Conservation (phyloP, 2,888 invertebrate genomes). For the Volucella inflata region DNA sequence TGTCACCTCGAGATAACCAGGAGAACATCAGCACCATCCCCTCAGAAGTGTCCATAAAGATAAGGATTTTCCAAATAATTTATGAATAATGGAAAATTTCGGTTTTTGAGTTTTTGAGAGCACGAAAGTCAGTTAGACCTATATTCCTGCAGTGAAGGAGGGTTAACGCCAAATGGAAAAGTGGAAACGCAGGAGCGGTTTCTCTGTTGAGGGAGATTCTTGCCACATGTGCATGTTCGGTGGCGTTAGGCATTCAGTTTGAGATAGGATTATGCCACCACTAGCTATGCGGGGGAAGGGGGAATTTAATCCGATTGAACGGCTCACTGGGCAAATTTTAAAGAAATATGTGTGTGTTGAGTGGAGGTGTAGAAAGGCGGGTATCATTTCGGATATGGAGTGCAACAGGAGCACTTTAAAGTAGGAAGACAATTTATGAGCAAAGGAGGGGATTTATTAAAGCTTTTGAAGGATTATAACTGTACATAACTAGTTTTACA, state of each 20-base stretch:
- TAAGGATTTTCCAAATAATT: constrained; percentile 61
- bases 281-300: constrained; percentile 21
- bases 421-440: constrained; percentile 4
- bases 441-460: constrained; percentile 38
- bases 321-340: constrained; percentile 67
- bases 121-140: background rate
- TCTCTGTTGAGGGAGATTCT: constrained; percentile 17
- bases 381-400: constrained; percentile 22
- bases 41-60: constrained; percentile 41
- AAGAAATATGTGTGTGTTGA: constrained; percentile 51
- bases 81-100: constrained; percentile 68
- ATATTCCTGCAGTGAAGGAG: background rate
- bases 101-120: constrained; percentile 3
- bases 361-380: constrained; percentile 29
- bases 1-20: background rate
- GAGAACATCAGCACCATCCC: background rate
- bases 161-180: background rate
- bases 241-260: constrained; percentile 37
- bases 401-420: constrained; percentile 27
- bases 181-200: background rate
- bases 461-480: constrained; percentile 26
- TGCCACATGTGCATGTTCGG: constrained; percentile 46
- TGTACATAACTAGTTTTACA: constrained; percentile 34
- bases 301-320: constrained; percentile 70
- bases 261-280: constrained; percentile 46